Conservation (phyloP, 2,888 invertebrate genomes). For the Chalcis sispes region DNA sequence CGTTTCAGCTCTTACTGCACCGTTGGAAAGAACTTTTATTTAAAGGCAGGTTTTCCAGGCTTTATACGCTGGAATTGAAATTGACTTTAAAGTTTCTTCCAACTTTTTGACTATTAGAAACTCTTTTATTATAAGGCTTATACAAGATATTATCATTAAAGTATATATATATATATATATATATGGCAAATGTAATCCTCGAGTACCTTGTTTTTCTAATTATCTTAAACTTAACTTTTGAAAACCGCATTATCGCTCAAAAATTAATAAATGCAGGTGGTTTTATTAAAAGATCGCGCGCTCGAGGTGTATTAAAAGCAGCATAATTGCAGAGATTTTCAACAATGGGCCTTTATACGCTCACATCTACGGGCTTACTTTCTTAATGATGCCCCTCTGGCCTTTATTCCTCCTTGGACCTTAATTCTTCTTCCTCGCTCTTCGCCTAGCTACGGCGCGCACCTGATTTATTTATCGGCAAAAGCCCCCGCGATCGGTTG, state of each 20-base stretch:
- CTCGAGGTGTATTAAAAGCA: not conserved
- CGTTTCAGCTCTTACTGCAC: conserved; percentile 7
- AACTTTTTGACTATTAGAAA: not conserved
- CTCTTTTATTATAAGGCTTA: not conserved
- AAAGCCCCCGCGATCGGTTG: conserved; percentile 59
- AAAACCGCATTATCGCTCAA: not conserved
- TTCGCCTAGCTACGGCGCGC: conserved; percentile 28
- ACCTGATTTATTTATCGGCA: conserved; percentile 63
- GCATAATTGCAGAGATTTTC: conserved; percentile 17
- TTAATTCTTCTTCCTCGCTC: conserved; percentile 37
- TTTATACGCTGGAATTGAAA: conserved; percentile 24
- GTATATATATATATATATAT: no score
- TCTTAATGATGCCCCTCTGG: conserved; percentile 40
- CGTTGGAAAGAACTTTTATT: conserved; percentile 31
- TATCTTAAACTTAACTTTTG: no score
- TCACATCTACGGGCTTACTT: not conserved
- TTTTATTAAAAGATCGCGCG: conserved; percentile 2
- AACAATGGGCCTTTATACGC: conserved; percentile 23
- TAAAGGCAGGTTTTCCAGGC: conserved; percentile 26
- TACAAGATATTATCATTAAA: not conserved
- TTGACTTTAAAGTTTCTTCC: not conserved
- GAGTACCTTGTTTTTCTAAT: no score
- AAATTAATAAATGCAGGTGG: not conserved
- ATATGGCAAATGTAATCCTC: no score
- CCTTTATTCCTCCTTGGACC: conserved; percentile 40